phyloP scores from a whole-genome alignment of 2,888 invertebrate species.

The Dichetophora obliterata region DNA sequence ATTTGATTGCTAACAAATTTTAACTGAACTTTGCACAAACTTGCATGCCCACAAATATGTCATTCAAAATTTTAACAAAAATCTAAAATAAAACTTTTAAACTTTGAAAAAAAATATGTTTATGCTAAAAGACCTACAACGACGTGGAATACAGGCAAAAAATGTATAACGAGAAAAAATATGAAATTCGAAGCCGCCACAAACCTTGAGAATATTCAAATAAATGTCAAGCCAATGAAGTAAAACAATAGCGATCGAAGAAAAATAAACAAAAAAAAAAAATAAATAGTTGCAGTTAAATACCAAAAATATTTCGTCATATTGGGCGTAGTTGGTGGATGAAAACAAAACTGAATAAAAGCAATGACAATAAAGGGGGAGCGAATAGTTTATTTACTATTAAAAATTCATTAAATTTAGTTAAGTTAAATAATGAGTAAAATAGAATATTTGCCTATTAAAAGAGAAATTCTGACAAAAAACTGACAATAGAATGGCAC shows the following conservation, averaged over 20 bases:
- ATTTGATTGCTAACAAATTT: too few species aligned
- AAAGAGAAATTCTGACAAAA: too few species aligned
- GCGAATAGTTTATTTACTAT: too few species aligned
- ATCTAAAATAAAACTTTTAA: too few species aligned
- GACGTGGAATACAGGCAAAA: neutral
- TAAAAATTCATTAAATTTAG: too few species aligned
- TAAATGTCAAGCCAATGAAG: slow-evolving; percentile 33
- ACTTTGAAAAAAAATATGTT: neutral
- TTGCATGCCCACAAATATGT: neutral
- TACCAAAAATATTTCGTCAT: slow-evolving; percentile 21
- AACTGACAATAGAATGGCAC: too few species aligned
- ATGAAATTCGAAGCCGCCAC: neutral
- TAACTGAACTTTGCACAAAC: neutral
- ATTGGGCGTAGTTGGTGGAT: neutral
- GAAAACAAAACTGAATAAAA: neutral
- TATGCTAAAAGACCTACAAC: neutral
- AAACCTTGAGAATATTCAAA: slow-evolving; percentile 36
- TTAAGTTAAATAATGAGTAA: too few species aligned
- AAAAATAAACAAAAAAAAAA: neutral
- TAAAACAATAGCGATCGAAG: neutral
- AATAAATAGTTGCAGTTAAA: slow-evolving; percentile 11
- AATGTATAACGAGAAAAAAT: neutral
- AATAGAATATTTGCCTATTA: too few species aligned
- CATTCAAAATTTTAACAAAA: neutral
- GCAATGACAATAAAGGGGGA: slow-evolving; percentile 11